Base-by-base conservation (phyloP, 2,888 invertebrate genomes). In the Alloscopus bannaensis region DNA sequence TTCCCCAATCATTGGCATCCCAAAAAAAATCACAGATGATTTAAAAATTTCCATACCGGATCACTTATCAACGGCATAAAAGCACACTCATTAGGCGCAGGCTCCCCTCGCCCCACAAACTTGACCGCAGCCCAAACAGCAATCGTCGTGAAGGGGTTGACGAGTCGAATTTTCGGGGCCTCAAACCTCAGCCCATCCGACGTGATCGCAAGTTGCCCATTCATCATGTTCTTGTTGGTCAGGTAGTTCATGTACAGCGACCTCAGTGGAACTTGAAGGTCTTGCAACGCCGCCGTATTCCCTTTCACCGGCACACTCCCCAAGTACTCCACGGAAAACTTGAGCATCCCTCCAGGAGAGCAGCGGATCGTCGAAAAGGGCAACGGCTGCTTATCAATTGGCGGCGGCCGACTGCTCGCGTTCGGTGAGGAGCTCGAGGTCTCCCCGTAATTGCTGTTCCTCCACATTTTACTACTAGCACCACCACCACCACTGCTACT, bases 101-200 rank as follows among this genome's bases (percentile, higher is more conserved):
- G 64, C 0, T 83, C 80, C 3, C 84, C 84, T 2, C 82, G 70
- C 22, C 93, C 91, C 6, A 94, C 93, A 87, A 96, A 94, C 88
- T 95, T 94, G 1, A 96, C 93, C 0, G 96, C 95, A 20, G 96
- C 96, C 96, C 96, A 96, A 1, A 96, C 96, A 0, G 96, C 96
- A 88, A 96, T 96, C 57, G 95, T 94, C 22, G 95, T 94, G 87
- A 96, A 96, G 1, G 95, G 94, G 87, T 96, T 95, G 68, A 93
- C 89, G 69, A 89, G 89, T 4, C 86, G 81, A 16, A 86, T 81
- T 78, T 85, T 85, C 0, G 86, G 84, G n/a, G 85, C 83, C 87
- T 92, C 91, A n/a, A 94, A 92, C 88, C 93, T 92, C n/a, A 94
- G 89, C 22, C 94, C 94, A 68, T 90, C 89, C 85, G 91, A 89